A percentile compares a stretch with the other conserved stretches of the same genome.
Conservation (phyloP, 2,888 invertebrate genomes). For the Cacoxenus indagator region DNA sequence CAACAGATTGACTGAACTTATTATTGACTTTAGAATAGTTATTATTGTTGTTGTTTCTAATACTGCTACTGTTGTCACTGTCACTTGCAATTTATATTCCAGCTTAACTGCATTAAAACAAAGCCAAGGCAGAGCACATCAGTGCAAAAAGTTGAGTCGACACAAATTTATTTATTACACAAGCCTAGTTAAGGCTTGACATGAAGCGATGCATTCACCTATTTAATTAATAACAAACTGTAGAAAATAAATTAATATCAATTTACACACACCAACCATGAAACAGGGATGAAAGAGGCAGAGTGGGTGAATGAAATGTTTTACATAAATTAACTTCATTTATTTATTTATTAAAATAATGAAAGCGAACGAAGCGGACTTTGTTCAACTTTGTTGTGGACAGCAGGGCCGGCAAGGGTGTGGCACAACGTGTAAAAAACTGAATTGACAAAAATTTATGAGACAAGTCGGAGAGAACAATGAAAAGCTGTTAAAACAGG, state of each 20-base stretch:
- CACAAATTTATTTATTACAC: constrained; percentile 52
- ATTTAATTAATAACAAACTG: constrained; percentile 54
- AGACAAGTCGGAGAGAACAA: constrained; percentile 27
- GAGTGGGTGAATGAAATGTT: constrained; percentile 16
- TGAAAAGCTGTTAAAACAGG: constrained; percentile 13
- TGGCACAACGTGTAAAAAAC: background rate
- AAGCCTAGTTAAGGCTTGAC: background rate
- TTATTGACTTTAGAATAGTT: background rate
- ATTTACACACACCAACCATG: constrained; percentile 3
- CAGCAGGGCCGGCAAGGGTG: background rate
- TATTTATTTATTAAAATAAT: constrained; percentile 43
- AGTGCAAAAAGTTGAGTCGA: constrained; percentile 53
- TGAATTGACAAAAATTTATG: constrained; percentile 36
- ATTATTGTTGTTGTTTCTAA: background rate
- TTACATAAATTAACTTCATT: constrained; percentile 42
- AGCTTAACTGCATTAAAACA: too few relatives aligned
- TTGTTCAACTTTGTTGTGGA: background rate
- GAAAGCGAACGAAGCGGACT: constrained; percentile 21
- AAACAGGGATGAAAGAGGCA: background rate
- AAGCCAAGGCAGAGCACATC: background rate
- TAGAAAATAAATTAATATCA: constrained; percentile 24
- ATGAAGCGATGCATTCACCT: constrained; percentile 37
- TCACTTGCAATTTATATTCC: constrained; percentile 6
- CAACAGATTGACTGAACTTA: background rate
- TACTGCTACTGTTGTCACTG: background rate